Evolutionary conservation across 2,113 vertebrate genomes (phyloP), one percentile per base, ranked within the genome.

Genomic region (Labeo catla): DNA sequence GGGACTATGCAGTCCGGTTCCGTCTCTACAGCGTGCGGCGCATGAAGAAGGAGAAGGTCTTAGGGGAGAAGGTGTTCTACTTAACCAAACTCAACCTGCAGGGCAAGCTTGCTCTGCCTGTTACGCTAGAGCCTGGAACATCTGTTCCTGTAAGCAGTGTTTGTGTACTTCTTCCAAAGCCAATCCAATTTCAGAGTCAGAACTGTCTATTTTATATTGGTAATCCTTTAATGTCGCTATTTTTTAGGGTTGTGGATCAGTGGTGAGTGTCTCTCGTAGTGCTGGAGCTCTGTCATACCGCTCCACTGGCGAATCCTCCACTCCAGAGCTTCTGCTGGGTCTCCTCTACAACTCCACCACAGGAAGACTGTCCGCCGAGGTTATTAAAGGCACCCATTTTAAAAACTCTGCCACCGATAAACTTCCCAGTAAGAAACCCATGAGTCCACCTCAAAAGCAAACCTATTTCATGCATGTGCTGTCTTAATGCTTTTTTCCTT

Each of bases 381-480:
- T 99, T 92, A 97, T 99, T 94, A 98, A 98, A 96, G 98, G 98
- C 90, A 98, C 96, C 95, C 98, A 98, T 95, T 99, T 99, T 95
- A 98, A 96, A 95, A 97, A 97, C 93, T 91, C 97, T 86, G 95
- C 96, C 92, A 96, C 96, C 0, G 97, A 98, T 92, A 97, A 98
- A 94, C 97, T 97, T 91, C 96, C 98, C 94, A 96, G 96, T 97
- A 94, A 97, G 96, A 96, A 89, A 89, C 90, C 39, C 93, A 91
- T 2, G 4, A 43, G 52, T 90, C 28, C 93, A 91, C 8, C 21
- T 50, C 23, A 23, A 77, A 78, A 50, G 39, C n/a, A 76, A 49
- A 21, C 8, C 5, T 21, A 6, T 73, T 80, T 52, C 54, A 70
- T 77, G 61, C 63, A 76, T 23, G 11, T 76, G 54, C 43, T 16